phyloP scores from a whole-genome alignment of 2,797 vertebrate genomes.

The Hippopotamyrus pictus region DNA sequence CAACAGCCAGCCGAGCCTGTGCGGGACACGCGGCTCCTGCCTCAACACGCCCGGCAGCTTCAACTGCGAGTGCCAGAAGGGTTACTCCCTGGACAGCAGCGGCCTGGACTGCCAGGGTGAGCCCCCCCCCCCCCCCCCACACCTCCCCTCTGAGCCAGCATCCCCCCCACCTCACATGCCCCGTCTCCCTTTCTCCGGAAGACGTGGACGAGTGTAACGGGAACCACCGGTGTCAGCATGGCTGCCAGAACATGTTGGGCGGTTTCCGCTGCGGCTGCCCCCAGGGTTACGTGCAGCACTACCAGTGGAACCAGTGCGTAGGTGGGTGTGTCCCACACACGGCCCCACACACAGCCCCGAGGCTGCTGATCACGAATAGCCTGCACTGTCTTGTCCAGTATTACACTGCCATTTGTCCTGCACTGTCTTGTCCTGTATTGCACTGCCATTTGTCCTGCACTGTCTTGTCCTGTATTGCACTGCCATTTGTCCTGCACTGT shows the following conservation, averaged over 20 bases:
- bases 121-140: slow-evolving; percentile 2
- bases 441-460: too few species aligned
- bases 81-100: slow-evolving; percentile 74
- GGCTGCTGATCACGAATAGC: not conserved
- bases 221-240: slow-evolving; percentile 70
- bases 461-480: not conserved
- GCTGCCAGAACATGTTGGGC: slow-evolving; percentile 75
- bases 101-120: slow-evolving; percentile 82
- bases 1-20: slow-evolving; percentile 55
- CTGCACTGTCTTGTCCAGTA: not conserved
- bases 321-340: slow-evolving; percentile 54
- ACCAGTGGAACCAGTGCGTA: slow-evolving; percentile 81
- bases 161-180: not conserved
- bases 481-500: too few species aligned
- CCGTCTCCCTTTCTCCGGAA: slow-evolving; percentile 32
- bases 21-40: slow-evolving; percentile 63
- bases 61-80: slow-evolving; percentile 81
- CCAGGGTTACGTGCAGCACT: slow-evolving; percentile 73
- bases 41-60: slow-evolving; percentile 71
- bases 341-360: not conserved
- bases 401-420: not conserved
- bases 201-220: slow-evolving; percentile 72
- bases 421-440: too few species aligned
- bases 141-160: not conserved
- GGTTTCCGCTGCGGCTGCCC: slow-evolving; percentile 74